Evolutionary conservation across 1,140 invertebrate genomes (phyloP).

Genomic region (Drosophila subpulchrella): DNA sequence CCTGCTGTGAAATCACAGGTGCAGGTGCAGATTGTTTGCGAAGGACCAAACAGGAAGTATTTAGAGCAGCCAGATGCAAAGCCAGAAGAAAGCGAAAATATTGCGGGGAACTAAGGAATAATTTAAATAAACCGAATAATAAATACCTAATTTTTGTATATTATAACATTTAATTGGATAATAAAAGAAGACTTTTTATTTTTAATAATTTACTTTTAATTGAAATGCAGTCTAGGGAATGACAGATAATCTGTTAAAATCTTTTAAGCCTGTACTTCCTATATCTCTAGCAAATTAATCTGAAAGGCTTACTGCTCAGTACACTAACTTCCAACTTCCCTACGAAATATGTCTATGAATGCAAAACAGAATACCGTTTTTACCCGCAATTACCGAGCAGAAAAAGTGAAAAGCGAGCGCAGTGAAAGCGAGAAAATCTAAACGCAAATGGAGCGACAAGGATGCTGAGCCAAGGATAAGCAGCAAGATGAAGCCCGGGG

Average conservation of each 20-base stretch:
- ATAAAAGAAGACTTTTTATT: no score
- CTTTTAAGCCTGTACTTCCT: background rate
- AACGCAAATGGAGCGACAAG: constrained; percentile 70
- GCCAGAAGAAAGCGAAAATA: background rate
- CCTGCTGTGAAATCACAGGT: constrained; percentile 25
- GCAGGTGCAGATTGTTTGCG: constrained; percentile 52
- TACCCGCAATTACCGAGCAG: background rate
- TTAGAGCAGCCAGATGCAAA: constrained; percentile 51
- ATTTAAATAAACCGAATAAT: background rate
- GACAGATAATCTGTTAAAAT: no score
- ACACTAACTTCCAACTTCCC: background rate
- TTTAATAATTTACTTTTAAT: no score
- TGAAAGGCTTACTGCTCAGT: no score
- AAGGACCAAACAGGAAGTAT: constrained; percentile 69
- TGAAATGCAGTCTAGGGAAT: no score
- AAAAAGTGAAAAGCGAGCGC: constrained; percentile 25
- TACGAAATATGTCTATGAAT: background rate
- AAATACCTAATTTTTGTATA: background rate
- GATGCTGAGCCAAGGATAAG: constrained; percentile 51
- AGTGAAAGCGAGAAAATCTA: constrained; percentile 64
- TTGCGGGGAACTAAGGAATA: background rate
- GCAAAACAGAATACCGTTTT: background rate
- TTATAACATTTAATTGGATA: background rate
- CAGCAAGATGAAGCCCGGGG: constrained; percentile 33
- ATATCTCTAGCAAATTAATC: background rate